Conservation (phyloP, 2,888 invertebrate species). For the Microctonus aethiopoides region DNA sequence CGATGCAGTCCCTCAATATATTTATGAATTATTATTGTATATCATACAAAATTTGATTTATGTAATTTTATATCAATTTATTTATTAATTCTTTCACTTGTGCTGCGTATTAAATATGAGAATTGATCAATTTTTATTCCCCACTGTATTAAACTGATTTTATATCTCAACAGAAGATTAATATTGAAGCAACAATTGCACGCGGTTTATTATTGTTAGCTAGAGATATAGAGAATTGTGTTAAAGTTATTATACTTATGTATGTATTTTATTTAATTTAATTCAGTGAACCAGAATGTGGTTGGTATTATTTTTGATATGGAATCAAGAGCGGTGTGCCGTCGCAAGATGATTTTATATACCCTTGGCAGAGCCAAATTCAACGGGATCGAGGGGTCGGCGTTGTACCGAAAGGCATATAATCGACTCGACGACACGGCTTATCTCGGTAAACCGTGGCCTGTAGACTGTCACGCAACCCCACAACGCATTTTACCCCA, state of each 20-base stretch:
- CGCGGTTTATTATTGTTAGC: too few species aligned
- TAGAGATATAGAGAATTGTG: too few species aligned
- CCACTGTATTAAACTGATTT: too few species aligned
- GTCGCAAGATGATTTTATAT: constrained; percentile 19
- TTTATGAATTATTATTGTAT: too few species aligned
- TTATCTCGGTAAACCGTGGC: constrained; percentile 56
- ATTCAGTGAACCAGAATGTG: constrained; percentile 21
- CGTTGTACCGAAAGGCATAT: constrained; percentile 39
- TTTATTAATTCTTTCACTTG: too few species aligned
- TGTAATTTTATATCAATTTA: too few species aligned
- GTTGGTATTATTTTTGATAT: constrained; percentile 2
- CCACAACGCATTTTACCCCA: constrained; percentile 50
- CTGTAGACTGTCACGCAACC: constrained; percentile 47
- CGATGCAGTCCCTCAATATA: too few species aligned
- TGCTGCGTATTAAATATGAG: too few species aligned
- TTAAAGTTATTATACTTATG: background rate
- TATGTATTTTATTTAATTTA: constrained; percentile 25
- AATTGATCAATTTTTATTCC: too few species aligned
- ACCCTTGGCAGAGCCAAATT: constrained; percentile 26
- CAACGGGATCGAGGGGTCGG: constrained; percentile 17
- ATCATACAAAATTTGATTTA: too few species aligned
- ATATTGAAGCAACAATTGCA: too few species aligned
- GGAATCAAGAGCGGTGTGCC: background rate
- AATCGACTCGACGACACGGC: constrained; percentile 60
- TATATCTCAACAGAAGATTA: too few species aligned